Percentiles rank a stretch among this genome's conserved stretches.
phyloP scores from a whole-genome alignment of 2,113 vertebrate species.

The cattle (Bos taurus) region ARS-UCD2.0 NC_037328.1:69855001-69855500 shows the following conservation, averaged over 20 bases:
- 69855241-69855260: neutral
- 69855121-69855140: neutral
- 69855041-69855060: rapidly evolving
- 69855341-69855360: neutral
- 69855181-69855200: neutral
- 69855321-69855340: neutral
- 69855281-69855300: neutral
- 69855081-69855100: neutral
- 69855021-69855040: neutral
- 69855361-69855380: neutral
- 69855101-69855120: neutral
- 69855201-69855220: neutral
- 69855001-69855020: neutral
- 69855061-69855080: neutral
- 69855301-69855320: neutral
- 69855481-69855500: neutral
- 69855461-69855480: neutral
- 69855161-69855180: neutral
- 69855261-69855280: neutral
- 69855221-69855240: neutral
- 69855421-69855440: neutral
- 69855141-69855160: neutral
- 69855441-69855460: neutral
- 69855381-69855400: neutral
- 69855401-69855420: neutral